Evolutionary conservation across 2,888 invertebrate genomes (phyloP).

Genomic region (Rhynchonema sp.): DNA sequence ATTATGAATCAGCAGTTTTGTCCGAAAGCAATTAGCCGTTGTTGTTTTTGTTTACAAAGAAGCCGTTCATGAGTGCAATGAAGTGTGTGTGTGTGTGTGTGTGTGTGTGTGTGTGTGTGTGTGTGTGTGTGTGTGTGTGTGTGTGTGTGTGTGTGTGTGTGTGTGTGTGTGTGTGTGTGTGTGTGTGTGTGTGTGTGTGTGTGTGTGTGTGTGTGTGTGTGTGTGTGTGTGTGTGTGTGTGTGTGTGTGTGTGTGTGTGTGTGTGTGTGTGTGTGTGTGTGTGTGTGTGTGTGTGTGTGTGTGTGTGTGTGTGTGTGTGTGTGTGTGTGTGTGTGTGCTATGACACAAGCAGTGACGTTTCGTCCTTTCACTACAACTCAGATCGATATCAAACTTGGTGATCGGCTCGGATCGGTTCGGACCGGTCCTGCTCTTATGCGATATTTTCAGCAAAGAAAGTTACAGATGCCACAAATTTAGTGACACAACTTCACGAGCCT

Average conservation of each 20-base stretch:
- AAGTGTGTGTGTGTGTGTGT: conserved; percentile 6
- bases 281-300: conserved; percentile 1
- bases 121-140: conserved; percentile 6
- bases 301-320: conserved; percentile 2
- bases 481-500: too few species aligned
- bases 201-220: conserved; percentile 1
- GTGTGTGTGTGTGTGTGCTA: conserved; percentile 1
- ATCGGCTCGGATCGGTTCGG: too few species aligned
- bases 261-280: conserved; percentile 1
- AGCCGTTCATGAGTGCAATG: too few species aligned
- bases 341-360: too few species aligned
- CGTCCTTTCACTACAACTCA: too few species aligned
- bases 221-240: conserved; percentile 1
- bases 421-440: too few species aligned
- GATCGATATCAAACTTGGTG: too few species aligned
- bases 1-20: too few species aligned
- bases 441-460: too few species aligned
- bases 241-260: conserved; percentile 1
- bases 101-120: conserved; percentile 5
- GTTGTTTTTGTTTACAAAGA: too few species aligned
- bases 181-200: conserved; percentile 4
- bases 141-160: conserved; percentile 6
- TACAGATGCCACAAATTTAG: too few species aligned
- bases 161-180: conserved; percentile 6
- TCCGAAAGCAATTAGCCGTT: too few species aligned